Percentiles rank a stretch among this genome's conserved stretches.
Evolutionary conservation across 2,888 invertebrate species (phyloP).

Genomic region (Mechanitis mazaeus): DNA sequence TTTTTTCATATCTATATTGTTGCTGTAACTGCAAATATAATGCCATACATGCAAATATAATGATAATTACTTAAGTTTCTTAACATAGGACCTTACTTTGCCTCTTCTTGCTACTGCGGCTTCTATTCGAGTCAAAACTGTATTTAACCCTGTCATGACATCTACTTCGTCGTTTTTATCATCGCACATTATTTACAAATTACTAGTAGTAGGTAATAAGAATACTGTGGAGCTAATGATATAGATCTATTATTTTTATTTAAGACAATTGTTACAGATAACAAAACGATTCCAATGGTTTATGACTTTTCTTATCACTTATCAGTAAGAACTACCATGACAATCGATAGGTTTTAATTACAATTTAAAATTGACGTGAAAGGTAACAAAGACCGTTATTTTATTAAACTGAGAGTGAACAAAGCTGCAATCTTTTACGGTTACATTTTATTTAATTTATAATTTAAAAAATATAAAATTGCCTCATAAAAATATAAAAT

Average conservation of each 20-base stretch:
- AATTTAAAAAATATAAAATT: too few species aligned
- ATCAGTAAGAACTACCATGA: not conserved
- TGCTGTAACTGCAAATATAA: too few species aligned
- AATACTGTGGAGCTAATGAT: too few species aligned
- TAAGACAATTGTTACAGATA: too few species aligned
- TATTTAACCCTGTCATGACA: slow-evolving; percentile 76
- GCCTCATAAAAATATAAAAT: too few species aligned
- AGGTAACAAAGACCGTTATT: not conserved
- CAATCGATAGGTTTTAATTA: not conserved
- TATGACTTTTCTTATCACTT: not conserved
- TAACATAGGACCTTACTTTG: slow-evolving; percentile 59
- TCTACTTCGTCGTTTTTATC: slow-evolving; percentile 45
- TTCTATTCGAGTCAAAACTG: slow-evolving; percentile 77
- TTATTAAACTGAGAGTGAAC: not conserved
- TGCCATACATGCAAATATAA: too few species aligned
- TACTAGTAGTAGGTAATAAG: not conserved
- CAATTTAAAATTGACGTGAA: not conserved
- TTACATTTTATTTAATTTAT: not conserved
- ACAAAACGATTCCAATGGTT: not conserved
- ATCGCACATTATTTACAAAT: slow-evolving; percentile 16
- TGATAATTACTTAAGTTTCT: not conserved
- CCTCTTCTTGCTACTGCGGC: slow-evolving; percentile 73
- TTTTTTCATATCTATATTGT: too few species aligned
- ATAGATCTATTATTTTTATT: not conserved
- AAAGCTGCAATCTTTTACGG: not conserved